These are phyloP conservation scores for Cryptotermes secundus DNA, from an alignment of 1,140 invertebrate species.

Conservation along the genomic window DNA sequence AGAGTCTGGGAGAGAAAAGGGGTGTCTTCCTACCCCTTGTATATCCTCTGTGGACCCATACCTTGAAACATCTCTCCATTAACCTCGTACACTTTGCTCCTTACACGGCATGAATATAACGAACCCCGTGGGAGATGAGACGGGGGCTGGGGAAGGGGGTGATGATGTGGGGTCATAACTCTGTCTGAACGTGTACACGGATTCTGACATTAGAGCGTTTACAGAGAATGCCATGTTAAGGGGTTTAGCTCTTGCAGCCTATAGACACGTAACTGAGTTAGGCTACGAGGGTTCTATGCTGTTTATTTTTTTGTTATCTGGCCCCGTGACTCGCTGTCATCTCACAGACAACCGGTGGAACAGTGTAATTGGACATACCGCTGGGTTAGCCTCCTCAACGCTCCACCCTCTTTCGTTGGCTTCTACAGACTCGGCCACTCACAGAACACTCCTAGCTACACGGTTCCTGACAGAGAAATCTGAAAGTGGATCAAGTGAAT, in stretches of 20 bases:
- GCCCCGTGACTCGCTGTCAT: not conserved
- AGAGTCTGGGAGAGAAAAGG: not conserved
- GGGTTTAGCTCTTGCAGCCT: not conserved
- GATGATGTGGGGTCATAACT: not conserved
- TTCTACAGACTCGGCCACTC: too few species aligned
- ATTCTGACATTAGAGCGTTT: slow-evolving; percentile 14
- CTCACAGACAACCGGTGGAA: not conserved
- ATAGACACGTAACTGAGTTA: not conserved
- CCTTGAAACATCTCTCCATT: slow-evolving; percentile 7
- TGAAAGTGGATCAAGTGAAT: too few species aligned
- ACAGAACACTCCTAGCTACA: too few species aligned
- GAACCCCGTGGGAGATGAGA: not conserved
- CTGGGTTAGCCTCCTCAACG: too few species aligned
- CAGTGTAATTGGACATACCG: not conserved
- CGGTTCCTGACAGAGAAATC: too few species aligned
- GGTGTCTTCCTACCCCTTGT: not conserved
- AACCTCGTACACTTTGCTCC: slow-evolving; percentile 3
- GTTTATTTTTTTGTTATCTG: not conserved
- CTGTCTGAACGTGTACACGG: not conserved
- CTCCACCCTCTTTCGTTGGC: too few species aligned
- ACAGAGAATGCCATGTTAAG: not conserved
- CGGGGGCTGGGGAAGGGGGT: not conserved
- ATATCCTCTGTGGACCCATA: not conserved
- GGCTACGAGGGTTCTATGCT: not conserved
- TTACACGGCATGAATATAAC: not conserved